Conservation (phyloP, 2,797 vertebrate species). For the Epinephelus coioides region DNA sequence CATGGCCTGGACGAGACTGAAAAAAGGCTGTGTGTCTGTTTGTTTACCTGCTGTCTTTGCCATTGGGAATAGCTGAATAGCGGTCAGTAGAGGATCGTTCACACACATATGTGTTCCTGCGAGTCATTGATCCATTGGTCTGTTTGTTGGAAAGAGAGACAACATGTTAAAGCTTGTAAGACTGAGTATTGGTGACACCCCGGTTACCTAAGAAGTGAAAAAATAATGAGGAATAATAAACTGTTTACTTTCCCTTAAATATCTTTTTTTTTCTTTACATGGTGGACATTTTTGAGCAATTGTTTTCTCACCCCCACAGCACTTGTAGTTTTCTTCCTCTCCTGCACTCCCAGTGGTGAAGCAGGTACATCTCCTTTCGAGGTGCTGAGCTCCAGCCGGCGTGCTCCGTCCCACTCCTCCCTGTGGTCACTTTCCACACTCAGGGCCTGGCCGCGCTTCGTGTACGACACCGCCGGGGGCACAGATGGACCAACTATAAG, state of each 20-base stretch:
- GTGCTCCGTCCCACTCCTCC: slow-evolving; percentile 94
- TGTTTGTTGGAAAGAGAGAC: slow-evolving; percentile 49
- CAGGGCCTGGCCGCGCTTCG: slow-evolving; percentile 93
- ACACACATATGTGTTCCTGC: slow-evolving; percentile 95
- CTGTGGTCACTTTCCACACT: slow-evolving; percentile 94
- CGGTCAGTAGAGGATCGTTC: slow-evolving; percentile 93
- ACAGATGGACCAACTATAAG: slow-evolving; percentile 91
- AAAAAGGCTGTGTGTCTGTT: not conserved
- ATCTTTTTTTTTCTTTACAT: not conserved
- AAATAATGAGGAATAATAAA: too few relatives aligned
- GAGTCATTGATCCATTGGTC: slow-evolving; percentile 92
- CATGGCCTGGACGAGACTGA: not conserved
- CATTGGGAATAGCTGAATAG: slow-evolving; percentile 93
- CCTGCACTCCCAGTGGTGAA: slow-evolving; percentile 92
- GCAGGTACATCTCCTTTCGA: slow-evolving; percentile 93
- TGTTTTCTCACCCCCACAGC: slow-evolving; percentile 89
- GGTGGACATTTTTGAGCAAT: not conserved
- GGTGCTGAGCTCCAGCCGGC: slow-evolving; percentile 90
- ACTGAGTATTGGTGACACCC: not conserved
- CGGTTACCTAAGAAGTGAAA: not conserved
- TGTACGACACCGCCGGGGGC: slow-evolving; percentile 92
- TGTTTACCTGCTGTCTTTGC: slow-evolving; percentile 96
- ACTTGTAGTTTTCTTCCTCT: slow-evolving; percentile 92
- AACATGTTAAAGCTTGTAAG: not conserved
- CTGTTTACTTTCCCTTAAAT: not conserved